Conservation (phyloP, 2,888 invertebrate species). For the Rhagium mordax region DNA sequence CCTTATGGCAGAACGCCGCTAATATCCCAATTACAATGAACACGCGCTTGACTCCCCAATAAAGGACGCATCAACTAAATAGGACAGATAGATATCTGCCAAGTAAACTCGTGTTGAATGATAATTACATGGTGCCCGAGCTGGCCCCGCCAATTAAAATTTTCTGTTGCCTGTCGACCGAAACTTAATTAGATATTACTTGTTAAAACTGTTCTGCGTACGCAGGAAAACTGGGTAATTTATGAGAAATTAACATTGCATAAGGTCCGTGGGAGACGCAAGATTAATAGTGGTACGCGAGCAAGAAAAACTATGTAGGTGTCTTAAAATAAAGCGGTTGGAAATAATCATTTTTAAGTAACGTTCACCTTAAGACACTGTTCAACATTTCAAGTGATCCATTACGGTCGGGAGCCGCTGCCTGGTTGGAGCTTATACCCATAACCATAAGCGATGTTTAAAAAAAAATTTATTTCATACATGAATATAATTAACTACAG, state of each 20-base stretch:
- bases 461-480: too few species aligned
- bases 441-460: too few species aligned
- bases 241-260: conserved; percentile 15
- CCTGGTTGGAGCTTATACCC: too few species aligned
- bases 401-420: too few species aligned
- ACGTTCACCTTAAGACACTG: not conserved
- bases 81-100: not conserved
- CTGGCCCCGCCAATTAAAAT: conserved; percentile 8
- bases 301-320: not conserved
- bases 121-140: not conserved
- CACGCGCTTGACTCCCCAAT: conserved; percentile 21
- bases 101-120: not conserved
- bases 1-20: conserved; percentile 6
- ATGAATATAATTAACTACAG: too few species aligned
- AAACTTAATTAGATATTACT: conserved; percentile 17
- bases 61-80: conserved; percentile 21
- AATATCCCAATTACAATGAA: conserved; percentile 29
- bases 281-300: not conserved
- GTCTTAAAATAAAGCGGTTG: not conserved
- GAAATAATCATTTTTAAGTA: not conserved
- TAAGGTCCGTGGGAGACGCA: conserved; percentile 2
- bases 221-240: not conserved
- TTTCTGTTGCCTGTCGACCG: conserved; percentile 6
- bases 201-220: not conserved
- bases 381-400: not conserved